Evolutionary conservation across 2,113 vertebrate genomes (phyloP).

Genomic region (Parus major): DNA sequence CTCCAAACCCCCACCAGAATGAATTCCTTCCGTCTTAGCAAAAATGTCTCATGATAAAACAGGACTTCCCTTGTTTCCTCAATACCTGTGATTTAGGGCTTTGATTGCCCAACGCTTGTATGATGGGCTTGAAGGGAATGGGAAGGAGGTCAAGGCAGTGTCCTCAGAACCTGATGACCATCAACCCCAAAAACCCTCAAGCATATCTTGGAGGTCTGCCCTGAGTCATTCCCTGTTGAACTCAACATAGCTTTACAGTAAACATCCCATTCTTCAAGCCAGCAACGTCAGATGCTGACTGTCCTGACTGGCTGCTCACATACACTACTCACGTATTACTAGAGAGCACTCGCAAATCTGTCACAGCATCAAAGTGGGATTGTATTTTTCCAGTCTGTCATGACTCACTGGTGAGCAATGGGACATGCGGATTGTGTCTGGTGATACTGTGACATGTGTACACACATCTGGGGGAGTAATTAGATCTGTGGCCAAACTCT

Average conservation of each 20-base stretch:
- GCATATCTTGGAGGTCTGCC: background rate
- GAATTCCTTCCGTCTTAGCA: slow-evolving; percentile 16
- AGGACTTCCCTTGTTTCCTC: slow-evolving; percentile 12
- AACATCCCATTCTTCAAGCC: background rate
- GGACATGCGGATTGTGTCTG: background rate
- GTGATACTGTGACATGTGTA: background rate
- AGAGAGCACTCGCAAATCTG: background rate
- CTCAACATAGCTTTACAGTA: background rate
- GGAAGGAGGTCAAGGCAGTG: background rate
- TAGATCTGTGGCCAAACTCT: background rate
- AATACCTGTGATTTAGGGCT: slow-evolving; percentile 42
- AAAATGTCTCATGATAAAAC: background rate
- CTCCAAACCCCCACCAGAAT: background rate
- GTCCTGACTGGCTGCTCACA: background rate
- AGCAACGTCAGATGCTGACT: background rate
- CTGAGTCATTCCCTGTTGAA: background rate
- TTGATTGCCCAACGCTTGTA: background rate
- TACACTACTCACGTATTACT: background rate
- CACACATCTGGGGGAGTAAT: slow-evolving; percentile 16
- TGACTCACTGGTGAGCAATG: slow-evolving; percentile 62
- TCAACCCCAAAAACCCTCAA: background rate
- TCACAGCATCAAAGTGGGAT: background rate
- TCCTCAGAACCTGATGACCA: slow-evolving; percentile 16
- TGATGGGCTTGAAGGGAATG: background rate
- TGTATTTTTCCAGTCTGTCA: slow-evolving; percentile 23